Base-by-base conservation (phyloP, 2,888 invertebrate genomes). In the Dolomedes plantarius region DNA sequence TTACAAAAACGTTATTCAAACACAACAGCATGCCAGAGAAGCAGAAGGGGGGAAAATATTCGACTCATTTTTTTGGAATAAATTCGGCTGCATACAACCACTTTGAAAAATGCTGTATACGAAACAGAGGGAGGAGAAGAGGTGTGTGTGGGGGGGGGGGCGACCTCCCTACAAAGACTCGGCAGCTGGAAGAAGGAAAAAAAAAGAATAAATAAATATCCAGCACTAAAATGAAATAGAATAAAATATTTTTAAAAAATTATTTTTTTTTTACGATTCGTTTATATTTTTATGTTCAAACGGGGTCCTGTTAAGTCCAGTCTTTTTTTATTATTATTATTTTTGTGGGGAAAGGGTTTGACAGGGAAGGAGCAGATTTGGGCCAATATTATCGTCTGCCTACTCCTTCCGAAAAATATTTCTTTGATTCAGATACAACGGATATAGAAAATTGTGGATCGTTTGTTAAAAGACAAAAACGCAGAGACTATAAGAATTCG, bases 41-140 rank as follows among this genome's bases (percentile, higher is more conserved):
- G n/a, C n/a, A n/a, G n/a, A n/a, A 36, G 9, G 36, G 11, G 11
- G 23, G 56, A 11, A 23, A 23, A 23, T 56, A 23, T 11, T 23
- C 56, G 46, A 46, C 46, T 46, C 56, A 56, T 23, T 56, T 56
- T 56, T 56, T 23, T 56, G 23, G 23, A 56, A 56, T 56, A 56
- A 56, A 56, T 46, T 46, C 56, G 56, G 56, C 6, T 6, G 56
- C 23, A 19, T 56, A 23, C 23, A 19, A 56, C 56, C 56, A 16
- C 56, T 56, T 56, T 56, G 23, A 56, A 5, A 56, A 56, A 56
- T 23, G 11, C 23, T 56, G 56, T 23, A 56, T 56, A 23, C 23
- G 56, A 23, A 46, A 56, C n/a, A 56, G 23, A 23, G 16, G 16
- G 16, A 36, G 36, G 11, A 46, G 16, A 46, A 46, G n/a, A n/a